Base-by-base conservation (phyloP, 2,888 invertebrate species). In the Watsonalla binaria region DNA sequence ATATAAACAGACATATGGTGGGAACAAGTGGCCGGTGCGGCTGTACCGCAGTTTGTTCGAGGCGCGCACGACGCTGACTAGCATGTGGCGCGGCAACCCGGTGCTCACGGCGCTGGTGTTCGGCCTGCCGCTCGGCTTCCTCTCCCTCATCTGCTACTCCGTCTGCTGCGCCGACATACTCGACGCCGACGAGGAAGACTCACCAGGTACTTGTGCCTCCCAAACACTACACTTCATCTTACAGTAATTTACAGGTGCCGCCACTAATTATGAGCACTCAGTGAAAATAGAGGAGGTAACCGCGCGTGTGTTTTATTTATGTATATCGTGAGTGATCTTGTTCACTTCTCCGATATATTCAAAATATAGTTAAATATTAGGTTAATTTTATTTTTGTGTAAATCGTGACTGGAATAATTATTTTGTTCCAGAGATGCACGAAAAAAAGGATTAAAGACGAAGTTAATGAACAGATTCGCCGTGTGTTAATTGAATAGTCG, bases 121-220 rank as follows among this genome's bases (percentile, higher is more conserved):
- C 83, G 98, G 99, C 0, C 92, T 99, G 57, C 99, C 99, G 0
- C 90, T 97, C 47, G 97, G 97, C 42, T 98, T 99, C 80, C 92
- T 99, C 15, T 95, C 96, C 24, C 93, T 99, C 15, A 98, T 99
- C 70, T 94, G 97, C 78, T 99, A 99, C 82, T 97, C 98, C 1
- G 95, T 98, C 60, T 99, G 98, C 86, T 99, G 99, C 80, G 96
- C 97, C 52, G 99, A 99, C 80, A 97, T 99, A 71, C 90, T 98
- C 62, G 98, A 98, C 80, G 97, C 97, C 0, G 95, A 96, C 48
- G 97, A 97, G 54, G 96, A 96, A 53, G 96, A 96, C 59, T 59
- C 65, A 15, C 58, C 73, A 74, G 90, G 89, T 89, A 78, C 60
- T 24, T 4, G 24, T 24, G 24, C 24, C 24, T 24, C 24, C 24